Evolutionary conservation across 2,888 invertebrate species (phyloP).

Genomic region (Polia nebulosa): DNA sequence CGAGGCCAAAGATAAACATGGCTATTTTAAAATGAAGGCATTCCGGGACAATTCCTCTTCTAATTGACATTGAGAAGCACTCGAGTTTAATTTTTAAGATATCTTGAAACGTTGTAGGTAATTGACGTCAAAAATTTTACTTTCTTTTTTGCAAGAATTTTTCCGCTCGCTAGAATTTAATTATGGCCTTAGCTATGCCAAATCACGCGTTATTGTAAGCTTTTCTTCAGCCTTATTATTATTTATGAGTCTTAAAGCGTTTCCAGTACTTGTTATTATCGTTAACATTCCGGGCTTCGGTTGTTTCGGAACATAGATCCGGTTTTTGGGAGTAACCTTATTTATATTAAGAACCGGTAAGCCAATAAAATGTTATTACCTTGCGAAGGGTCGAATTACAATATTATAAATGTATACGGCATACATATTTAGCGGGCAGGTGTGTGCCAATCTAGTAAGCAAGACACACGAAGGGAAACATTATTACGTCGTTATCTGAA

Average conservation of each 20-base stretch:
- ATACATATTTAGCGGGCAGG: slow-evolving; percentile 60
- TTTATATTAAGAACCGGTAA: slow-evolving; percentile 54
- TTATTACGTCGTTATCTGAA: slow-evolving; percentile 75
- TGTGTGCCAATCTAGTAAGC: slow-evolving; percentile 58
- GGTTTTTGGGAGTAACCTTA: slow-evolving; percentile 46
- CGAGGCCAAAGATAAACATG: slow-evolving; percentile 37
- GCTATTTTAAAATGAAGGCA: slow-evolving; percentile 46
- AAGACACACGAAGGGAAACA: slow-evolving; percentile 65
- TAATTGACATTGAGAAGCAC: slow-evolving; percentile 63
- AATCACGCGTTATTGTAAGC: slow-evolving; percentile 65
- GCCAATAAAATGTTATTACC: slow-evolving; percentile 59
- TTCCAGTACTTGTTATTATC: slow-evolving; percentile 38
- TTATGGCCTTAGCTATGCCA: slow-evolving; percentile 62
- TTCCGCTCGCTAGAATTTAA: slow-evolving; percentile 61
- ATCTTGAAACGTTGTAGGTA: slow-evolving; percentile 60
- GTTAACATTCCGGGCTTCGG: slow-evolving; percentile 31
- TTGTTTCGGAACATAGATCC: slow-evolving; percentile 25
- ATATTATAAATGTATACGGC: slow-evolving; percentile 64
- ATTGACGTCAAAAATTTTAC: slow-evolving; percentile 59
- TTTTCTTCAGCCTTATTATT: slow-evolving; percentile 58
- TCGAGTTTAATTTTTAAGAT: slow-evolving; percentile 56
- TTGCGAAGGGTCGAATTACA: slow-evolving; percentile 62
- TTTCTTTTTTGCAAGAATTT: slow-evolving; percentile 56
- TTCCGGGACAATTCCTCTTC: slow-evolving; percentile 45
- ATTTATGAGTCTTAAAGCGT: slow-evolving; percentile 47